These are phyloP conservation scores for Spodoptera picta DNA, from an alignment of 2,888 invertebrate genomes.

Conservation along the genomic window DNA sequence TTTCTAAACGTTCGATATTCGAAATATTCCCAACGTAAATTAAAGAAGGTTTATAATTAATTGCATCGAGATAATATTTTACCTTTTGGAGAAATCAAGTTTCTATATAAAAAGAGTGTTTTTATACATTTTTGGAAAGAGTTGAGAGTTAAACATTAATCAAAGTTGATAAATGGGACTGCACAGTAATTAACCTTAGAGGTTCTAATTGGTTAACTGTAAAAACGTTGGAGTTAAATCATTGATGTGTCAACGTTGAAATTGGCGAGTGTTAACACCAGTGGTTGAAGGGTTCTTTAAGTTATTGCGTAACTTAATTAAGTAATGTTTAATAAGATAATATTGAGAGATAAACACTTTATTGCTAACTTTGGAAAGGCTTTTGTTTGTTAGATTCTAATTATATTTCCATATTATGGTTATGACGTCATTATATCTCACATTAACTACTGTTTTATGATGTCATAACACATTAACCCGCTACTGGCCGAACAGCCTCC, in stretches of 20 bases:
- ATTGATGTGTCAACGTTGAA: constrained; percentile 61
- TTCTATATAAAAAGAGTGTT: constrained; percentile 45
- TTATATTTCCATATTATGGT: not conserved
- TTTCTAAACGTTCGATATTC: constrained; percentile 13
- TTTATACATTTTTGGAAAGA: constrained; percentile 56
- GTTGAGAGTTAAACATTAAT: constrained; percentile 51
- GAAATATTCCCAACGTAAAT: constrained; percentile 31
- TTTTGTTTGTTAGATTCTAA: not conserved
- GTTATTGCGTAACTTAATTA: constrained; percentile 3
- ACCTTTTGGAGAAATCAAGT: constrained; percentile 55
- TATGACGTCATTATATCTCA: not conserved
- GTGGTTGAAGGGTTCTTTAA: constrained; percentile 56
- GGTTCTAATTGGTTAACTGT: constrained; percentile 53
- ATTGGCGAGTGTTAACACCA: constrained; percentile 61
- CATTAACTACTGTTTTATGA: constrained; percentile 30
- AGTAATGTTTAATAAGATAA: not conserved
- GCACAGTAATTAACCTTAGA: constrained; percentile 43
- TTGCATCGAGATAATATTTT: constrained; percentile 56
- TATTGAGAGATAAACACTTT: no score
- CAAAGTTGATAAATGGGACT: constrained; percentile 45
- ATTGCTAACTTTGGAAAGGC: constrained; percentile 14
- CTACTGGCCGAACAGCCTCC: constrained; percentile 41
- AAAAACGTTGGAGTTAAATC: constrained; percentile 35
- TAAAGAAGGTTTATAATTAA: constrained; percentile 49
- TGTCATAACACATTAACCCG: constrained; percentile 38